These are phyloP conservation scores for Acleris sparsana DNA, from an alignment of 2,888 invertebrate species.

Conservation along the genomic window DNA sequence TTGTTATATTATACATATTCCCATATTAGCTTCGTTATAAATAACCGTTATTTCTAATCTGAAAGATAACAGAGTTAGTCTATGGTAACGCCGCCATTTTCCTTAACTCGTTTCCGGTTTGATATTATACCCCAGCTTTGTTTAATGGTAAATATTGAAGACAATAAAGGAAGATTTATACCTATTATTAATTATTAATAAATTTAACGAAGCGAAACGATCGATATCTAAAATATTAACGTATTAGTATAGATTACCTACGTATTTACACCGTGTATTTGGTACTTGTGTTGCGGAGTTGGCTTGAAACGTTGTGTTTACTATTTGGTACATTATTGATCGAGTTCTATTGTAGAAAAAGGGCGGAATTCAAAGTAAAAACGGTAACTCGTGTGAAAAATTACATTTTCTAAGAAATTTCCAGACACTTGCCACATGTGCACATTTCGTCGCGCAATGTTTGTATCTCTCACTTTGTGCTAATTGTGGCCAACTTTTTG, in stretches of 20 bases:
- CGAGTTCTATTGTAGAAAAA: no score
- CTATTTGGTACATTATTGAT: constrained; percentile 2
- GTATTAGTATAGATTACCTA: constrained; percentile 70
- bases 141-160: constrained; percentile 77
- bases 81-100: constrained; percentile 65
- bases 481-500: no score
- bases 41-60: no score
- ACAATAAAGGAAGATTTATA: constrained; percentile 83
- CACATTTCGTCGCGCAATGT: no score
- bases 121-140: constrained; percentile 62
- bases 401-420: no score
- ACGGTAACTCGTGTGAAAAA: no score
- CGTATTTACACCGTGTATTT: constrained; percentile 48
- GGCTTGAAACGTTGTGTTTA: constrained; percentile 21
- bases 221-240: constrained; percentile 76
- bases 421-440: no score
- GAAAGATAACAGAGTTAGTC: no score
- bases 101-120: constrained; percentile 23
- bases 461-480: no score
- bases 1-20: no score
- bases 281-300: constrained; percentile 16
- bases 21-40: no score
- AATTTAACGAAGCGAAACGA: constrained; percentile 73
- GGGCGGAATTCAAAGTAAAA: no score
- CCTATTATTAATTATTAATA: constrained; percentile 77